Evolutionary conservation across 2,113 vertebrate genomes (phyloP).

Genomic region (Origma solitaria): DNA sequence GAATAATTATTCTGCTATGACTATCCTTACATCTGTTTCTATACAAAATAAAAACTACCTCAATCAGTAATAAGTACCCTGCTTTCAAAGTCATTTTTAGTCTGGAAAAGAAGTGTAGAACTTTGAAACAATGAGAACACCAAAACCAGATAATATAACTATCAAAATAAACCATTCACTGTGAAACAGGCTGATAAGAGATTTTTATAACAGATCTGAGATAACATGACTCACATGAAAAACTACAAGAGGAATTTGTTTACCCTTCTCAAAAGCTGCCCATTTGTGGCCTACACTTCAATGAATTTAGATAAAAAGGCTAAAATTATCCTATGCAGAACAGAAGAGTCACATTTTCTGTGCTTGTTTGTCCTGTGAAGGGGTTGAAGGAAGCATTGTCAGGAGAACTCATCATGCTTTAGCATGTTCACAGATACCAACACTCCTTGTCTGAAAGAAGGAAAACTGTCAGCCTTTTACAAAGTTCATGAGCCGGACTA

Average conservation of each 20-base stretch:
- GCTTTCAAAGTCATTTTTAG: background rate
- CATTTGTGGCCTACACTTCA: background rate
- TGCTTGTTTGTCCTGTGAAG: background rate
- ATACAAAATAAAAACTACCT: background rate
- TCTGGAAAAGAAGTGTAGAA: background rate
- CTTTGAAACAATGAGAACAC: background rate
- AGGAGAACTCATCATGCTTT: background rate
- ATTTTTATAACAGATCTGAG: background rate
- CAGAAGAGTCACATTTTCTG: background rate
- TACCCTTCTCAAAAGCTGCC: background rate
- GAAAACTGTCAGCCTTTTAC: background rate
- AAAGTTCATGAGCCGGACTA: background rate
- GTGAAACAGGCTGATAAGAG: background rate
- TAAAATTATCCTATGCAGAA: background rate
- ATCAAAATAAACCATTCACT: background rate
- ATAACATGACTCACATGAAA: background rate
- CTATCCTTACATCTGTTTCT: background rate
- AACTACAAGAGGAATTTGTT: background rate
- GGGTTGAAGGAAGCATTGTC: background rate
- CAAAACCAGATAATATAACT: background rate
- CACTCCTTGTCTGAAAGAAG: background rate
- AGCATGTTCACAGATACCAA: background rate
- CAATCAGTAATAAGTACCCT: background rate
- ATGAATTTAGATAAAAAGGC: background rate
- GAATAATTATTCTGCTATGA: background rate